Percentiles rank a stretch among this genome's conserved stretches.
phyloP scores from a whole-genome alignment of 2,888 invertebrate genomes.

The Drosophila algonquin region DNA sequence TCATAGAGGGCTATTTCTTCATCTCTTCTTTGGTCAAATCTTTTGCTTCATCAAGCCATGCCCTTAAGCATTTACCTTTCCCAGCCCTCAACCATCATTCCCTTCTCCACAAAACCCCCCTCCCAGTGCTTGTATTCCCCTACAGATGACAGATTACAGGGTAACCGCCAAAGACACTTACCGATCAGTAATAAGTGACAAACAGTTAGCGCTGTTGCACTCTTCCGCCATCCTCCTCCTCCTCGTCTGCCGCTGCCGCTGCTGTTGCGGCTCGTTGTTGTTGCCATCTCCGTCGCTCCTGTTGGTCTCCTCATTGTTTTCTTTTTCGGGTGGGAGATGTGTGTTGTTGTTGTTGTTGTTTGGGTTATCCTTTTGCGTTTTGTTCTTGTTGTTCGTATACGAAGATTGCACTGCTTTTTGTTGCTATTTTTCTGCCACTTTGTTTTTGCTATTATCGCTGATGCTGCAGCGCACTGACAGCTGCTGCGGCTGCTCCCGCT shows the following conservation, averaged over 20 bases:
- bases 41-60: neutral
- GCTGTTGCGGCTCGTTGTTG: constrained; percentile 22
- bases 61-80: neutral
- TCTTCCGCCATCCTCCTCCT: constrained; percentile 9
- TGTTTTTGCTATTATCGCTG: neutral
- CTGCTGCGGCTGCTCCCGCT: neutral
- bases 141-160: neutral
- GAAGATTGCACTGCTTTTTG: neutral
- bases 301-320: constrained; percentile 44
- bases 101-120: too few relatives aligned
- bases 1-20: neutral
- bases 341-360: neutral
- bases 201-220: constrained; percentile 43
- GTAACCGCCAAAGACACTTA: constrained; percentile 54
- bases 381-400: neutral
- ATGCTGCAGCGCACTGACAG: too few relatives aligned
- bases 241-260: constrained; percentile 16
- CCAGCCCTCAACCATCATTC: neutral
- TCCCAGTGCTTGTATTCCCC: too few relatives aligned
- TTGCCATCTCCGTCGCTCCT: constrained; percentile 9
- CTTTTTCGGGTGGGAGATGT: neutral
- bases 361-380: neutral
- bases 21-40: neutral
- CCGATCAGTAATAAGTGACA: constrained; percentile 77
- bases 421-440: neutral